Evolutionary conservation across 2,113 vertebrate genomes (phyloP).

Genomic region (Leptocoma aspasia): DNA sequence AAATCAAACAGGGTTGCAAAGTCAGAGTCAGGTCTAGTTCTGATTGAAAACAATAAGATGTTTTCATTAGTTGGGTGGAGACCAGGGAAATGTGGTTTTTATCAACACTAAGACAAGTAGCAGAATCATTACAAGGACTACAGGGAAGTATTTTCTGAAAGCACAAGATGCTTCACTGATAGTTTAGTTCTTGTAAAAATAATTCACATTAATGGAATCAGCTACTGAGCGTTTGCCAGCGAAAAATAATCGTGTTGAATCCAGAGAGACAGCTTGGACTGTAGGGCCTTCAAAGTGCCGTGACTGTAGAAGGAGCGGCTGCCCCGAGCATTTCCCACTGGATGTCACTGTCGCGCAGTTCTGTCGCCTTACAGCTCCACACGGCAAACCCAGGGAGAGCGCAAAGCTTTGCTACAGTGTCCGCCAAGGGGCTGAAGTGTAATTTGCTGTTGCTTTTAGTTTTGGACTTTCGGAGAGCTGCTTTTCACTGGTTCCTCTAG

Average conservation of each 20-base stretch:
- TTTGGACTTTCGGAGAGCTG: neutral
- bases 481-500: neutral
- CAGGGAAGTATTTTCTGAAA: neutral
- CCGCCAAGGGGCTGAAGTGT: neutral
- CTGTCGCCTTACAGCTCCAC: rapidly evolving
- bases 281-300: rapidly evolving
- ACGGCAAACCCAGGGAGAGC: rapidly evolving
- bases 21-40: neutral
- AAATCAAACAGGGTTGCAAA: neutral
- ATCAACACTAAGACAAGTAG: neutral
- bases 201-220: neutral
- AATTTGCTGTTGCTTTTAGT: neutral
- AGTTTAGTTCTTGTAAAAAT: neutral
- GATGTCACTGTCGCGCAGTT: conserved; percentile 26
- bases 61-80: neutral
- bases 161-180: neutral
- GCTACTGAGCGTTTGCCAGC: neutral
- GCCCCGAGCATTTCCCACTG: neutral
- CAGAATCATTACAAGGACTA: neutral
- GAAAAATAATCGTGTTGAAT: neutral
- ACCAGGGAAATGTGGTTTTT: neutral
- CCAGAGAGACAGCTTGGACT: neutral
- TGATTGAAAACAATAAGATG: neutral
- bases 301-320: rapidly evolving
- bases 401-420: rapidly evolving